Conservation (phyloP, 2,113 vertebrate genomes). For the Zootoca vivipara region DNA sequence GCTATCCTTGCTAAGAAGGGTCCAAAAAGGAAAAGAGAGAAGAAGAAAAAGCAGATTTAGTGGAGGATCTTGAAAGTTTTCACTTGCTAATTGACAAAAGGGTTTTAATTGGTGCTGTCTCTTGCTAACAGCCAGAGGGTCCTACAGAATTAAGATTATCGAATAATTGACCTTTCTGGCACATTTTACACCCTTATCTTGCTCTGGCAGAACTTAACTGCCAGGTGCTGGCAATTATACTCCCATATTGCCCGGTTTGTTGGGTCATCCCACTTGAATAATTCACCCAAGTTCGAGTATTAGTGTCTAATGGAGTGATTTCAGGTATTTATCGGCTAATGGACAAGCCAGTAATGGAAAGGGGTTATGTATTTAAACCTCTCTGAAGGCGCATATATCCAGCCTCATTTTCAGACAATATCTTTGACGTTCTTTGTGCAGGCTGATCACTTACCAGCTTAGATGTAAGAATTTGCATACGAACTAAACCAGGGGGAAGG, state of each 20-base stretch:
- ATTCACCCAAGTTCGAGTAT: not conserved
- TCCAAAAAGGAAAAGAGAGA: not conserved
- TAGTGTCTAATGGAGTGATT: not conserved
- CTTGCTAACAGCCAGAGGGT: not conserved
- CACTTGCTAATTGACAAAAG: not conserved
- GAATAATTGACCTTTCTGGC: slow-evolving; percentile 11
- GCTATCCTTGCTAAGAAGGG: not conserved
- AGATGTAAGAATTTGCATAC: too few relatives aligned
- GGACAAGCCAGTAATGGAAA: not conserved
- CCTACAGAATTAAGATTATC: not conserved
- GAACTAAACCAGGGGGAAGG: too few relatives aligned
- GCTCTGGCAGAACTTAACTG: not conserved
- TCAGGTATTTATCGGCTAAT: not conserved
- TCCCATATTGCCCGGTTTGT: accelerated
- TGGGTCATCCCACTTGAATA: not conserved
- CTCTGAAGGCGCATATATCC: not conserved
- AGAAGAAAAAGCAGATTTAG: not conserved
- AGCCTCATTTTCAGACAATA: accelerated
- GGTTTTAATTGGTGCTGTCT: not conserved
- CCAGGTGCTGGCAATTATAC: not conserved
- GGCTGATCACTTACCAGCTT: accelerated
- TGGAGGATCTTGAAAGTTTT: slow-evolving; percentile 16
- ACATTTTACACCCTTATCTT: not conserved
- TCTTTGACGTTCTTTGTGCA: not conserved
- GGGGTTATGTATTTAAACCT: accelerated